Conservation (phyloP, 1,140 invertebrate species). For the Bombus haemorrhoidalis region DNA sequence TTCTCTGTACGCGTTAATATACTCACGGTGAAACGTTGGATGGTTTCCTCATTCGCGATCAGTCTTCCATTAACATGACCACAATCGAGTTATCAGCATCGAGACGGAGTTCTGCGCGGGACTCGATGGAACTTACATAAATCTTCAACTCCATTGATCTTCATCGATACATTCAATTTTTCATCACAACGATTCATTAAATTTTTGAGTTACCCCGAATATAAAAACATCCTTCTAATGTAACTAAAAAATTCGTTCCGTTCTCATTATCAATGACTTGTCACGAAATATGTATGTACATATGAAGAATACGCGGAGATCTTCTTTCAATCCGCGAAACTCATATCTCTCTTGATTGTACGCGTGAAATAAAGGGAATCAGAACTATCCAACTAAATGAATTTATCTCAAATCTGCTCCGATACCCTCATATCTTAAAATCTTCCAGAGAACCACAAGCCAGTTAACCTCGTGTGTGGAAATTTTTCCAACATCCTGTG, state of each 20-base stretch:
- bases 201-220: neutral
- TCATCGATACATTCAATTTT: neutral
- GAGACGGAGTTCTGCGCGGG: neutral
- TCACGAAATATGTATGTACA: neutral
- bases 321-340: neutral
- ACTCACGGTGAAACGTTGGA: neutral
- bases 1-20: neutral
- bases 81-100: conserved; percentile 14
- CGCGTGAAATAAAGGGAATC: neutral
- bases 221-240: too few relatives aligned
- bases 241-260: too few relatives aligned
- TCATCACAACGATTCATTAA: neutral
- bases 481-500: conserved; percentile 9
- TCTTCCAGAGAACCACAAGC: neutral
- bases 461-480: neutral
- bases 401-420: conserved; percentile 47
- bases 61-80: conserved; percentile 15
- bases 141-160: neutral
- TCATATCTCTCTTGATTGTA: neutral
- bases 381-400: neutral
- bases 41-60: neutral
- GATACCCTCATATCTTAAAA: conserved; percentile 19
- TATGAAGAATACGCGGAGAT: neutral
- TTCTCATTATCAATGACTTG: neutral
- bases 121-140: neutral